Base-by-base conservation (phyloP, 2,797 vertebrate species). In the Argentina silus region DNA sequence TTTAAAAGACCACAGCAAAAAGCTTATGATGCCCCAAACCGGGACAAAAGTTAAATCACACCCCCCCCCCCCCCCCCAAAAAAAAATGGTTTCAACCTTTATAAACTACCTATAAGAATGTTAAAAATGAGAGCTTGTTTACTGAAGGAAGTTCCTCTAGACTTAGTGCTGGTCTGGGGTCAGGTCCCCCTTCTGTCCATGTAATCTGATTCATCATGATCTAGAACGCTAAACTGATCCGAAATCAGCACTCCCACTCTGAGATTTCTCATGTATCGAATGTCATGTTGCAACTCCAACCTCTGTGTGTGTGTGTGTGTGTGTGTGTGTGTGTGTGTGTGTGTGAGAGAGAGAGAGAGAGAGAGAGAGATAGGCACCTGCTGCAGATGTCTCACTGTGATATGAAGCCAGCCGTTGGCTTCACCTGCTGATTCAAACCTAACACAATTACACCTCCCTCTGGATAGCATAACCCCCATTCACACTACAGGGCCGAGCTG, bases 261-360 rank as follows among this genome's bases (percentile, higher is more conserved):
- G n/a, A 19, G n/a, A 56, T 56, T 56, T 56, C 6, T 7, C 15
- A n/a, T 19, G n/a, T 19, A 15, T n/a, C 15, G 53, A 56, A 56
- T 19, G 15, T 19, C 53, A 56, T 19, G 53, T 19, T 56, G 14
- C 15, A 19, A 56, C 53, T 19, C 44, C 4, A 56, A 56, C 55
- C 55, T 56, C 55, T 21, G 55, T 36, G 27, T 36, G 36, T 14
- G 60, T 11, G 12, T n/a, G 2, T 15, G 42, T 44, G 36, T 63
- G 61, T 19, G 61, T 63, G 42, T 43, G 59, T 61, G 59, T 56
- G n/a, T 56, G 53, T 56, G n/a, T 56, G 53, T 56, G 53, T 60
- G 51, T 21, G 55, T 21, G 55, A 17, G 19, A 9, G 2, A 3
- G 55, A 10, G 55, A 21, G 55, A 21, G 2, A 7, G 55, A 21